Conservation (phyloP, 92 coral and sea anemone species). For the Actinostola sp. region DNA sequence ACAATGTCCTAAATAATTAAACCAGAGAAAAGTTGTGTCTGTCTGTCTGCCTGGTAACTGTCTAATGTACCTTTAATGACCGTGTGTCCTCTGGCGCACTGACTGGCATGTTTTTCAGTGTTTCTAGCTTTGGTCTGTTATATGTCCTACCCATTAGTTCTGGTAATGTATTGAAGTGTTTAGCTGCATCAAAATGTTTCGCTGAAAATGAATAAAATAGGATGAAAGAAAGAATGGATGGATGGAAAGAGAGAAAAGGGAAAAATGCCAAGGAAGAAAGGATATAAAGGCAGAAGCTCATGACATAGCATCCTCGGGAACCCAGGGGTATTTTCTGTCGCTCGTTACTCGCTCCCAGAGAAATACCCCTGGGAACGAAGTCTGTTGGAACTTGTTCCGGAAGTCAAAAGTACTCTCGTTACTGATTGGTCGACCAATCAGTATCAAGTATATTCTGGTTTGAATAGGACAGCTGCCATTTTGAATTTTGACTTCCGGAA, state of each 20-base stretch:
- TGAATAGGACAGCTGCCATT: no score
- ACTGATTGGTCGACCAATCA: no score
- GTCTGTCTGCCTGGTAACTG: neutral
- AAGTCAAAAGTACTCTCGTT: no score
- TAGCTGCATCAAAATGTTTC: slow-evolving; percentile 72
- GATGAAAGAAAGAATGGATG: neutral
- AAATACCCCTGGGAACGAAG: no score
- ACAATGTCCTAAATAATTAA: neutral
- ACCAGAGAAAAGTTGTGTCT: neutral
- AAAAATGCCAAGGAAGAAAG: neutral
- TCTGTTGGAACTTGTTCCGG: no score
- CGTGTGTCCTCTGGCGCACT: slow-evolving; percentile 29
- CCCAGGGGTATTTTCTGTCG: no score
- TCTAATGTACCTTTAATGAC: slow-evolving; percentile 74
- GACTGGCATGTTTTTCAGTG: slow-evolving; percentile 43
- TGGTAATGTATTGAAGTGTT: slow-evolving; percentile 78
- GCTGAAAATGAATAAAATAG: slow-evolving; percentile 43
- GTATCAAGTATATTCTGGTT: no score
- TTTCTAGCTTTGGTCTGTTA: slow-evolving; percentile 83
- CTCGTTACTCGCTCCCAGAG: no score
- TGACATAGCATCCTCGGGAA: neutral
- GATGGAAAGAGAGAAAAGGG: neutral
- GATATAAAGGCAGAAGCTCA: neutral
- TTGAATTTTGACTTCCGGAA: no score
- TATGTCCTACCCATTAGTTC: slow-evolving; percentile 75